Evolutionary conservation across 2,888 invertebrate species (phyloP).

Genomic region (Tipula confusa): DNA sequence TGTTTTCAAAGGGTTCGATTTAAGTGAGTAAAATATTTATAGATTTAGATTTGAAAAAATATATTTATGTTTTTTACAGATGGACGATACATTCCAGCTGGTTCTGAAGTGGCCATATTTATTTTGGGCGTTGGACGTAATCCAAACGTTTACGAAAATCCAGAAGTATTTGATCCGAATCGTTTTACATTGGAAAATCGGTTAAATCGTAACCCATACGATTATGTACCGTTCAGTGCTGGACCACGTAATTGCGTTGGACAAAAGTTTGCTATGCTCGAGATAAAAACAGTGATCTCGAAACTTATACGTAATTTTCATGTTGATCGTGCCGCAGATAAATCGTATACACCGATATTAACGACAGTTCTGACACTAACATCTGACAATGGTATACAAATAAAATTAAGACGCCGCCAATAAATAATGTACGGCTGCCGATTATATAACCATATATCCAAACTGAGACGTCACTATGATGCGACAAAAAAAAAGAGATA

Average conservation of each 20-base stretch:
- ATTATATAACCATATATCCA: neutral
- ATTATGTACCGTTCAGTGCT: conserved; percentile 60
- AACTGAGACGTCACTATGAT: neutral
- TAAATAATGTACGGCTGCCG: neutral
- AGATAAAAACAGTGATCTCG: conserved; percentile 54
- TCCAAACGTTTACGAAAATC: conserved; percentile 42
- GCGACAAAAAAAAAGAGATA: neutral
- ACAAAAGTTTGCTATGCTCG: conserved; percentile 53
- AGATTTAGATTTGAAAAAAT: too few relatives aligned
- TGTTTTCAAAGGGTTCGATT: conserved; percentile 41
- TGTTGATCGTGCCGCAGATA: conserved; percentile 44
- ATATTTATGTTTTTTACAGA: conserved; percentile 38
- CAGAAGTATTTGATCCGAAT: conserved; percentile 50
- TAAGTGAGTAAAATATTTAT: conserved; percentile 39
- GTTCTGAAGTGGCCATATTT: conserved; percentile 40
- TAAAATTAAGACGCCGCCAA: conserved; percentile 42
- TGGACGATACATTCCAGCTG: conserved; percentile 42
- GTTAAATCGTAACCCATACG: conserved; percentile 50
- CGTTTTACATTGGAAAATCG: conserved; percentile 51
- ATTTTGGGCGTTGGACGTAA: neutral
- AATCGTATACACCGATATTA: conserved; percentile 48
- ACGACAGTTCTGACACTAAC: conserved; percentile 51
- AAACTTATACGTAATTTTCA: conserved; percentile 53
- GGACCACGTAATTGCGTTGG: conserved; percentile 61
- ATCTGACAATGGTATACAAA: conserved; percentile 50